Percentiles rank a stretch among this genome's conserved stretches.
Evolutionary conservation across 2,113 vertebrate genomes (phyloP).

Genomic region (Malurus cyaneus): DNA sequence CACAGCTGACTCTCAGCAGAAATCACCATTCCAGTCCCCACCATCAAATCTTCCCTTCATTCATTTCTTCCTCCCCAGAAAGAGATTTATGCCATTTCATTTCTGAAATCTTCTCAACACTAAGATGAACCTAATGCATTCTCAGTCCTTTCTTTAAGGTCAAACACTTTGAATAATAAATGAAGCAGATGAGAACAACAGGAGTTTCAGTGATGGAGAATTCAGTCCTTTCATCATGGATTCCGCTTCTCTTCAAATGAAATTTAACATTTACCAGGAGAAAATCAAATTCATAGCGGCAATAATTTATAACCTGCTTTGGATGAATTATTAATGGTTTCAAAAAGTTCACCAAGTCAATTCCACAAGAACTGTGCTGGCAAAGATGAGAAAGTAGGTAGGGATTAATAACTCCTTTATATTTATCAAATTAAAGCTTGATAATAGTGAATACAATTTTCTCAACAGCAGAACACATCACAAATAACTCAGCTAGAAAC

Average conservation of each 20-base stretch:
- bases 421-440: neutral
- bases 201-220: neutral
- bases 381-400: neutral
- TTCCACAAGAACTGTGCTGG: neutral
- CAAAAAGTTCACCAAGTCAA: neutral
- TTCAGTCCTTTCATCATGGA: neutral
- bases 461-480: neutral
- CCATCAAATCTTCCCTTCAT: neutral
- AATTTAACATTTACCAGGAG: neutral
- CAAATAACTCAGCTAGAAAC: neutral
- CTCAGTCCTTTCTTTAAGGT: neutral
- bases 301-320: neutral
- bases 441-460: neutral
- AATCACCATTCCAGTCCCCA: neutral
- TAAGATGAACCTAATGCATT: neutral
- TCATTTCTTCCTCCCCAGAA: neutral
- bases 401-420: neutral
- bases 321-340: neutral
- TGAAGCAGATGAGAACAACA: neutral
- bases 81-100: neutral
- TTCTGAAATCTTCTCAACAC: neutral
- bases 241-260: neutral
- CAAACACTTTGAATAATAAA: slow-evolving; percentile 12
- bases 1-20: neutral
- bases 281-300: neutral